Percentiles rank a stretch among this genome's conserved stretches.
Conservation (phyloP, 2,888 invertebrate species). For the Drosophila paracracens region DNA sequence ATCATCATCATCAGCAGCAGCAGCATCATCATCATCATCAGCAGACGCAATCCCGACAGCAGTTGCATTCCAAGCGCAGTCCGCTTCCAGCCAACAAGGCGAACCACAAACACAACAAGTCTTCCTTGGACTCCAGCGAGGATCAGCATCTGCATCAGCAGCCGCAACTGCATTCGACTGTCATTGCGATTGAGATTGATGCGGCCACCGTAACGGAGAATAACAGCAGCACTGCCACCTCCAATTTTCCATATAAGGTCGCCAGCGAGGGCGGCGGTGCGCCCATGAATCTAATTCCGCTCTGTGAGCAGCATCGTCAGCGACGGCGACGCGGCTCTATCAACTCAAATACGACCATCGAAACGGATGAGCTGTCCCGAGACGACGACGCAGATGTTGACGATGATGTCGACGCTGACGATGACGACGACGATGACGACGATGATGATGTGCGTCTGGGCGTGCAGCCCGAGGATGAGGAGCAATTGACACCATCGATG, state of each 20-base stretch:
- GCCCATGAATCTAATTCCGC: constrained; percentile 75
- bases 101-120: constrained; percentile 65
- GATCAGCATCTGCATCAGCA: constrained; percentile 57
- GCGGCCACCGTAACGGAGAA: constrained; percentile 83
- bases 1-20: constrained; percentile 27
- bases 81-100: constrained; percentile 54
- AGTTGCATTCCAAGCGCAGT: constrained; percentile 48
- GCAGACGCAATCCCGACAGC: constrained; percentile 25
- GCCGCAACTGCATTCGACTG: constrained; percentile 59
- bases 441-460: constrained; percentile 68
- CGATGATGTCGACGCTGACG: constrained; percentile 29
- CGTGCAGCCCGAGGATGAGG: constrained; percentile 59
- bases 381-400: constrained; percentile 63
- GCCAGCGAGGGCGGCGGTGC: constrained; percentile 68
- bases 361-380: constrained; percentile 77
- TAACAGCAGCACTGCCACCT: constrained; percentile 81
- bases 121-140: constrained; percentile 82
- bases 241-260: constrained; percentile 80
- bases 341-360: constrained; percentile 79
- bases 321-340: constrained; percentile 62
- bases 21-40: neutral
- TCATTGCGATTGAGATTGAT: constrained; percentile 83
- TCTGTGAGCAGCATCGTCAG: constrained; percentile 65
- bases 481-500: constrained; percentile 54
- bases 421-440: constrained; percentile 59